Evolutionary conservation across 2,113 vertebrate species (phyloP).

Genomic region (Mionectes macconnelli): DNA sequence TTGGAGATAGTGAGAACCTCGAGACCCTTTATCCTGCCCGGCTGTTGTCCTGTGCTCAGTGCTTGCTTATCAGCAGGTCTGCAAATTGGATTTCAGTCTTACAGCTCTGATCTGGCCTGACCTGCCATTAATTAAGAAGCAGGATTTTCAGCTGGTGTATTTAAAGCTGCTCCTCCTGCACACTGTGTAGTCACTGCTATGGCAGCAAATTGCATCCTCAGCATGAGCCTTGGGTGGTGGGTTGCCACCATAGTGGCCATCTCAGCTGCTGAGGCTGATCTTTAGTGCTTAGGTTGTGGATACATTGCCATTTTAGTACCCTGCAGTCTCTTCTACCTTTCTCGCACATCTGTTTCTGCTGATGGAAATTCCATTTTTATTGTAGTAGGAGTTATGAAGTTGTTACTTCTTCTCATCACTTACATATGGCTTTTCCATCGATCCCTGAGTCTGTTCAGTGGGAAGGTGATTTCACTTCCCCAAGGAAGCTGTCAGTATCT

Average conservation of each 20-base stretch:
- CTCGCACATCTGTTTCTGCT: not conserved
- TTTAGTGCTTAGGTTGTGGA: not conserved
- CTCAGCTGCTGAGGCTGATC: not conserved
- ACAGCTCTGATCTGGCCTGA: not conserved
- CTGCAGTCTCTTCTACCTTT: not conserved
- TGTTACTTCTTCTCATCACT: not conserved
- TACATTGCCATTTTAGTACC: not conserved
- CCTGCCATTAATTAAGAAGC: not conserved
- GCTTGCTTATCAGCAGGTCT: not conserved
- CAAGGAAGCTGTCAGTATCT: not conserved
- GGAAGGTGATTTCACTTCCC: not conserved
- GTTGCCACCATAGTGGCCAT: not conserved
- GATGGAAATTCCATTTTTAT: not conserved
- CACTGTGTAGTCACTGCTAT: not conserved
- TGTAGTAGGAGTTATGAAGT: not conserved
- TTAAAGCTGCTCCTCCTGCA: not conserved
- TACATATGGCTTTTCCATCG: not conserved
- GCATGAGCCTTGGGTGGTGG: accelerated
- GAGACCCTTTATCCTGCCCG: not conserved
- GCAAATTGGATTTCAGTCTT: conserved; percentile 3
- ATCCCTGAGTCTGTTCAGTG: not conserved
- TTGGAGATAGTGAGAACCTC: not conserved
- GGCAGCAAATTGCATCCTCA: not conserved
- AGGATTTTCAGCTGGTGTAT: not conserved
- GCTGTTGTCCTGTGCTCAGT: not conserved